Evolutionary conservation across 2,113 vertebrate species (phyloP).

Genomic region (Oxyura jamaicensis): DNA sequence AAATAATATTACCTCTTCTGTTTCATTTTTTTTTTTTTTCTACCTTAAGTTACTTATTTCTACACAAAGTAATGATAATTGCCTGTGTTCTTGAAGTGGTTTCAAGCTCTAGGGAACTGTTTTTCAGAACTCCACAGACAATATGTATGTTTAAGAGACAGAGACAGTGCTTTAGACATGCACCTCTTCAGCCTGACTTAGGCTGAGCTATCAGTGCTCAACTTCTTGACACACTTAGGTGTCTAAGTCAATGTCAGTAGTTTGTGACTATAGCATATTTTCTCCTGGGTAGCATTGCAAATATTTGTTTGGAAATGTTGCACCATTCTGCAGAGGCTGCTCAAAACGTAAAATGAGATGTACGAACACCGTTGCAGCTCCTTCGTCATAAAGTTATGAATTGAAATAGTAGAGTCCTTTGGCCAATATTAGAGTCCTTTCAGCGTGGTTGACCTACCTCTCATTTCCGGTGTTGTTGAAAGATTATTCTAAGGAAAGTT

Average conservation of each 20-base stretch:
- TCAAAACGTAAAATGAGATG: background rate
- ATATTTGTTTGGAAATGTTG: background rate
- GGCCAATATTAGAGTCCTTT: background rate
- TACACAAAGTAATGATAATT: background rate
- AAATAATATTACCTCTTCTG: background rate
- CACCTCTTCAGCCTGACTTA: background rate
- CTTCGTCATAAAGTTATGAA: background rate
- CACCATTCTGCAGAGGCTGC: background rate
- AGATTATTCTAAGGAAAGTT: background rate
- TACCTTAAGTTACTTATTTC: background rate
- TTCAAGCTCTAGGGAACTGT: background rate
- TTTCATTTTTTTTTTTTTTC: background rate
- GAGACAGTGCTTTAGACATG: background rate
- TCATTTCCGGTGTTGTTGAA: background rate
- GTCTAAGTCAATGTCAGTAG: background rate
- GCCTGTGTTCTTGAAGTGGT: background rate
- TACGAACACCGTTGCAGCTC: background rate
- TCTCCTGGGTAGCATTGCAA: background rate
- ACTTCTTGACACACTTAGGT: background rate
- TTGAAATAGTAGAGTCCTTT: background rate
- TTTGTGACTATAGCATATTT: background rate
- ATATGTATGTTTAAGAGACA: background rate
- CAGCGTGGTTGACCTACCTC: background rate
- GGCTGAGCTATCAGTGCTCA: background rate
- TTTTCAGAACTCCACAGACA: background rate